phyloP scores from a whole-genome alignment of 2,113 vertebrate species.

The Dromaius novaehollandiae region DNA sequence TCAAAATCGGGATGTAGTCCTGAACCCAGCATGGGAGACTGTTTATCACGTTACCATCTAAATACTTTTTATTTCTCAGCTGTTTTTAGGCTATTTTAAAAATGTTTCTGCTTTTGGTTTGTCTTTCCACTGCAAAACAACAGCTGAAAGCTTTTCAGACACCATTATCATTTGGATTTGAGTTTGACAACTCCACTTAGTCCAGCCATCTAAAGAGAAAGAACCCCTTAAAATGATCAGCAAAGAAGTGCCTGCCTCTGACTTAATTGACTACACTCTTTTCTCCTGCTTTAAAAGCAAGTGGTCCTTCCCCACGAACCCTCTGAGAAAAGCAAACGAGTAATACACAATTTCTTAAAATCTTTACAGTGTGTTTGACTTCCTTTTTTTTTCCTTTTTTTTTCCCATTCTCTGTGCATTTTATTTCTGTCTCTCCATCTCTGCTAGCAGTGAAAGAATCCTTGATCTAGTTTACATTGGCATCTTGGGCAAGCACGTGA shows the following conservation, averaged over 20 bases:
- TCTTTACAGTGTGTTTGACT: not conserved
- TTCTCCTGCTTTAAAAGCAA: not conserved
- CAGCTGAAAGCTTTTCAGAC: constrained; percentile 70
- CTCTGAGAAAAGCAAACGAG: not conserved
- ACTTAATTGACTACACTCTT: accelerated
- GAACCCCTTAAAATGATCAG: not conserved
- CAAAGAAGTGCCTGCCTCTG: not conserved
- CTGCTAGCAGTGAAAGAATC: not conserved
- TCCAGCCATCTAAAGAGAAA: not conserved
- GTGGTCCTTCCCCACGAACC: not conserved
- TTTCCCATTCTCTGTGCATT: not conserved
- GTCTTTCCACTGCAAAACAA: constrained; percentile 74
- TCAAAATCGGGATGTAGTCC: constrained; percentile 13
- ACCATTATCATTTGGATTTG: not conserved
- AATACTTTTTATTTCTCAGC: constrained; percentile 72
- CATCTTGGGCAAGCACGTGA: not conserved
- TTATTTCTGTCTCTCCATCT: not conserved
- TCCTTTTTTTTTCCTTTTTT: not conserved
- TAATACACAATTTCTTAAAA: not conserved
- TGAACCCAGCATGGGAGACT: constrained; percentile 3
- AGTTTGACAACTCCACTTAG: not conserved
- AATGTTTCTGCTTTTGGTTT: constrained; percentile 70
- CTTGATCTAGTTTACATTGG: not conserved
- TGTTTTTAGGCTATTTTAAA: constrained; percentile 74
- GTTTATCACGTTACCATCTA: constrained; percentile 74